phyloP scores from a whole-genome alignment of 1,140 invertebrate species.

The Caligus rogercresseyi region DNA sequence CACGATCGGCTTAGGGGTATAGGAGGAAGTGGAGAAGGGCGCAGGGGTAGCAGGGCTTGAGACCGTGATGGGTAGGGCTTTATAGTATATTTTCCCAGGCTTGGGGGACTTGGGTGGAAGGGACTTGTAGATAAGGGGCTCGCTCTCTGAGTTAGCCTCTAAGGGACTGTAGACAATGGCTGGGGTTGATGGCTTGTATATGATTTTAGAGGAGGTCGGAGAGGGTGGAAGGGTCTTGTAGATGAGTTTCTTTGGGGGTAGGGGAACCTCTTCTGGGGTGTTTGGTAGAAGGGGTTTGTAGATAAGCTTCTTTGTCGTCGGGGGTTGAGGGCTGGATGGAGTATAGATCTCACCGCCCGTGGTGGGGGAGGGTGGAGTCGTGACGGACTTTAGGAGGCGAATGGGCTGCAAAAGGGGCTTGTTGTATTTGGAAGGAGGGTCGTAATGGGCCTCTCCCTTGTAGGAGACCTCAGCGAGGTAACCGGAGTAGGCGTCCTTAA shows the following conservation, averaged over 20 bases:
- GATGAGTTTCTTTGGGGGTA: neutral
- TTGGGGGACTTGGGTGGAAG: neutral
- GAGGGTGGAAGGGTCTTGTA: neutral
- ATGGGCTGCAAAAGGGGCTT: neutral
- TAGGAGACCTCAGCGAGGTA: constrained; percentile 24
- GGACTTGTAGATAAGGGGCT: neutral
- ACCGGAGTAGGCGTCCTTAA: constrained; percentile 26
- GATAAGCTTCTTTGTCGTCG: neutral
- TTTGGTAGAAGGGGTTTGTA: neutral
- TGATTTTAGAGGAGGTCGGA: neutral
- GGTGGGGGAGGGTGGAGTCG: neutral
- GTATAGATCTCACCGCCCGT: neutral
- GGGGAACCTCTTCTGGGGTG: neutral
- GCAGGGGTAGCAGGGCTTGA: neutral
- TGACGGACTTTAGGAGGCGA: neutral
- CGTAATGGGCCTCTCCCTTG: constrained; percentile 22
- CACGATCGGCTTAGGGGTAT: neutral
- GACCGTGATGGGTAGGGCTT: neutral
- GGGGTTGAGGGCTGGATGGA: neutral
- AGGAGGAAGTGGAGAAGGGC: neutral
- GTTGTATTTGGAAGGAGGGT: constrained; percentile 8
- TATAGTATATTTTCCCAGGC: neutral
- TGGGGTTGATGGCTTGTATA: neutral
- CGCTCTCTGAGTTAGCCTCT: neutral
- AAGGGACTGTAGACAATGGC: neutral